Evolutionary conservation across 1,140 invertebrate genomes (phyloP).

Genomic region (Drosophila lacteicornis): DNA sequence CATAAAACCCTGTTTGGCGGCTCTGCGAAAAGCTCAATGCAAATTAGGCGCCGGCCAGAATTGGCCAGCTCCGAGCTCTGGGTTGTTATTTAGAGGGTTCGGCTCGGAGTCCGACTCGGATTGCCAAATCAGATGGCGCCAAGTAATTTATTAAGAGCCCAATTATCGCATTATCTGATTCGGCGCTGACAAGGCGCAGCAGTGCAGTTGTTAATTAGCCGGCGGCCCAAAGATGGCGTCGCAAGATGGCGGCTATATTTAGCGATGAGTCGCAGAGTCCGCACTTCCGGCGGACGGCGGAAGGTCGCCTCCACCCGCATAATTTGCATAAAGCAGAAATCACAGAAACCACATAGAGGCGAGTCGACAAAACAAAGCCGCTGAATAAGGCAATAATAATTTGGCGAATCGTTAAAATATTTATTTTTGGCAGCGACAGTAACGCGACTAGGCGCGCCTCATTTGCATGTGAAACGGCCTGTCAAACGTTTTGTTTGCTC

Average conservation of each 20-base stretch:
- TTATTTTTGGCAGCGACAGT: too few species aligned
- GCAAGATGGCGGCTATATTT: slow-evolving; percentile 65
- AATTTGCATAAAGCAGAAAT: slow-evolving; percentile 69
- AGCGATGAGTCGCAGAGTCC: slow-evolving; percentile 56
- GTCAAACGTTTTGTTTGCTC: too few species aligned
- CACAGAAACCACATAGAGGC: too few species aligned
- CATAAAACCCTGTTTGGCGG: slow-evolving; percentile 25
- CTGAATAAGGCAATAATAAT: too few species aligned
- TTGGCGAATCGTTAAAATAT: too few species aligned
- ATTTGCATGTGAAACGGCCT: too few species aligned
- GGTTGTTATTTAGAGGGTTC: slow-evolving; percentile 7
- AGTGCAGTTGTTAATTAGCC: slow-evolving; percentile 64
- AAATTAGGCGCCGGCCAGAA: slow-evolving; percentile 52
- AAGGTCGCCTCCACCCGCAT: slow-evolving; percentile 77
- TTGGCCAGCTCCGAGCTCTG: slow-evolving; percentile 12
- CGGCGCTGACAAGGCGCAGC: slow-evolving; percentile 62
- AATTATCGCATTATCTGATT: slow-evolving; percentile 75
- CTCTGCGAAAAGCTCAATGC: slow-evolving; percentile 39
- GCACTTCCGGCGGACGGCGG: slow-evolving; percentile 69
- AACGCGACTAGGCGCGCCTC: too few species aligned
- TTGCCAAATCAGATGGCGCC: slow-evolving; percentile 67
- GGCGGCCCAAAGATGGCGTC: slow-evolving; percentile 31
- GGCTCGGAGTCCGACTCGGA: slow-evolving; percentile 29
- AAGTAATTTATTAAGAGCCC: slow-evolving; percentile 80
- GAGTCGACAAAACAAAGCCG: too few species aligned